Evolutionary conservation across 2,888 invertebrate species (phyloP).

Genomic region (Stenodera caucasica): DNA sequence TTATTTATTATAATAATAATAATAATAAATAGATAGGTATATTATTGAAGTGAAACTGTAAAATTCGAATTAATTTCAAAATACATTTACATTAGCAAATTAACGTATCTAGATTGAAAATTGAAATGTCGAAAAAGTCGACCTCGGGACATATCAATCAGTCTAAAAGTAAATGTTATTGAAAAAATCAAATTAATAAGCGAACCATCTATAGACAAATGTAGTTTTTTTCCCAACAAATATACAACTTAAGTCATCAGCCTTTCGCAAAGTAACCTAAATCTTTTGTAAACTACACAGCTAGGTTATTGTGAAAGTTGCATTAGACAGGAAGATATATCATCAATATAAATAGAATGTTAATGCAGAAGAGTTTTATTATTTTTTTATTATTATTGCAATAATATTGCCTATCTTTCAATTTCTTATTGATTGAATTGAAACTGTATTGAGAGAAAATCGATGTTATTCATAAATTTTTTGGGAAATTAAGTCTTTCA

Average conservation of each 20-base stretch:
- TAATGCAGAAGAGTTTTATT: conserved; percentile 16
- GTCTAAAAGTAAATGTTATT: not conserved
- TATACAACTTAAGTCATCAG: conserved; percentile 14
- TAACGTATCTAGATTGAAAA: not conserved
- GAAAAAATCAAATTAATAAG: not conserved
- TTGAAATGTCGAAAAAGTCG: not conserved
- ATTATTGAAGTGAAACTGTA: conserved; percentile 5
- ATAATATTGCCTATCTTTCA: too few species aligned
- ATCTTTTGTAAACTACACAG: conserved; percentile 20
- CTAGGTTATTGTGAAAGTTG: conserved; percentile 23
- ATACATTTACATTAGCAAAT: not conserved
- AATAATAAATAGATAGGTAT: not conserved
- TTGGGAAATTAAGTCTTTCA: conserved; percentile 35
- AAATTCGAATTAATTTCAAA: too few species aligned
- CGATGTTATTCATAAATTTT: not conserved
- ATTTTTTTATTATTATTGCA: too few species aligned
- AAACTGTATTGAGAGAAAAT: too few species aligned
- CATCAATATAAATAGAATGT: conserved; percentile 25
- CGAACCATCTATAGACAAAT: not conserved
- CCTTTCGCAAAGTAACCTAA: conserved; percentile 27
- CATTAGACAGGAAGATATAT: conserved; percentile 27
- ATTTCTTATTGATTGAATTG: too few species aligned
- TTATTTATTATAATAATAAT: conserved; percentile 1
- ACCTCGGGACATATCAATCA: not conserved
- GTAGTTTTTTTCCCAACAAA: not conserved